A percentile compares a stretch with the other conserved stretches of the same genome.
phyloP scores from a whole-genome alignment of 2,113 vertebrate genomes.

The Cottus gobio region DNA sequence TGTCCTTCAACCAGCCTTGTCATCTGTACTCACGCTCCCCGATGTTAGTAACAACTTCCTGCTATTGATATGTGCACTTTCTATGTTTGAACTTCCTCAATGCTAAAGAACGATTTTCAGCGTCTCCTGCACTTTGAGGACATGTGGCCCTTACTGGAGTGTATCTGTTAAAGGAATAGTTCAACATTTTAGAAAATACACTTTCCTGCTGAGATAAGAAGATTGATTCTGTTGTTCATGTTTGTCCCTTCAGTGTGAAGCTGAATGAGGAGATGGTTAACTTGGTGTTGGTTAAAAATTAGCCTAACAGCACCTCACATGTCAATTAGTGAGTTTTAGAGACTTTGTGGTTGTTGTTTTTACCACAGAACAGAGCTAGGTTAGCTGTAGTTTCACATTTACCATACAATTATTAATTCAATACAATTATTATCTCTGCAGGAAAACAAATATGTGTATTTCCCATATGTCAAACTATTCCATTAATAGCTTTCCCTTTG shows the following conservation, averaged over 20 bases:
- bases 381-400: background rate
- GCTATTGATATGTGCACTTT: conserved; percentile 12
- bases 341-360: background rate
- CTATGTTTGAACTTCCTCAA: background rate
- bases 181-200: background rate
- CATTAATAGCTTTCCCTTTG: background rate
- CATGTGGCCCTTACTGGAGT: background rate
- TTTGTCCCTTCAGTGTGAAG: background rate
- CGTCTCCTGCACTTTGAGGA: background rate
- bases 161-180: background rate
- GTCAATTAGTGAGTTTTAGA: background rate
- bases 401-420: too few species aligned
- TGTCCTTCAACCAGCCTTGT: conserved; percentile 53
- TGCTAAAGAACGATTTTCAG: background rate
- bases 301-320: background rate
- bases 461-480: background rate
- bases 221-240: background rate
- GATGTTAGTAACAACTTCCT: conserved; percentile 13
- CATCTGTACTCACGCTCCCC: conserved; percentile 9
- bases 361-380: background rate
- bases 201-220: background rate
- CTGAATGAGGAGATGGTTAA: background rate
- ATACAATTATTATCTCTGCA: background rate
- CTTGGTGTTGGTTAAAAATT: background rate
- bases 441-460: background rate